Percentiles rank a stretch among this genome's conserved stretches.
phyloP scores from a whole-genome alignment of 2,113 vertebrate genomes.

The Grus americana region DNA sequence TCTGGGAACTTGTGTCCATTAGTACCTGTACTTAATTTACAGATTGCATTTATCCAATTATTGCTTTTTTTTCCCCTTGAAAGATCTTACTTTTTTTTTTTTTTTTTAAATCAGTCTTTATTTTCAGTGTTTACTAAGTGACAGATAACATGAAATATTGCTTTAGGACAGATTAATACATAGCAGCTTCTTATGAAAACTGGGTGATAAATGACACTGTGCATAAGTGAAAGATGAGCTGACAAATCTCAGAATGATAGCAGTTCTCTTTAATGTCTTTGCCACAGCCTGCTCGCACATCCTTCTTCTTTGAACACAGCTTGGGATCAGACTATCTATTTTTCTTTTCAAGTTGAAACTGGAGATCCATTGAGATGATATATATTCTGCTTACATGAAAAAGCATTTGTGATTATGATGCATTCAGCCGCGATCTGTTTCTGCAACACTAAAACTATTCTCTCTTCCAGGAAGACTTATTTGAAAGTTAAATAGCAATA shows the following conservation, averaged over 20 bases:
- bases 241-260: conserved; percentile 17
- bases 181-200: not conserved
- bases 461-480: conserved; percentile 12
- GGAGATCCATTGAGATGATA: conserved; percentile 3
- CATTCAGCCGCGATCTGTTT: conserved; percentile 14
- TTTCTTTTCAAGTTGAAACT: not conserved
- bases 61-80: not conserved
- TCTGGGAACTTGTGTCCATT: not conserved
- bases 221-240: conserved; percentile 24
- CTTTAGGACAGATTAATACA: not conserved
- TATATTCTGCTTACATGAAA: conserved; percentile 26
- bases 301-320: conserved; percentile 18
- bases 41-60: not conserved
- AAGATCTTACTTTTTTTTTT: not conserved
- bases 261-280: not conserved
- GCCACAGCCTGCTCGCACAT: not conserved
- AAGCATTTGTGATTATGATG: conserved; percentile 39
- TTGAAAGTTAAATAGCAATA: conserved; percentile 39
- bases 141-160: not conserved
- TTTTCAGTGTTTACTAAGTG: not conserved
- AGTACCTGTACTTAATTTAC: not conserved
- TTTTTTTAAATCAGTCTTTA: not conserved
- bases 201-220: not conserved
- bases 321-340: conserved; percentile 12
- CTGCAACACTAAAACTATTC: not conserved